Conservation (phyloP, 2,113 vertebrate genomes). For the Pelobates fuscus region DNA sequence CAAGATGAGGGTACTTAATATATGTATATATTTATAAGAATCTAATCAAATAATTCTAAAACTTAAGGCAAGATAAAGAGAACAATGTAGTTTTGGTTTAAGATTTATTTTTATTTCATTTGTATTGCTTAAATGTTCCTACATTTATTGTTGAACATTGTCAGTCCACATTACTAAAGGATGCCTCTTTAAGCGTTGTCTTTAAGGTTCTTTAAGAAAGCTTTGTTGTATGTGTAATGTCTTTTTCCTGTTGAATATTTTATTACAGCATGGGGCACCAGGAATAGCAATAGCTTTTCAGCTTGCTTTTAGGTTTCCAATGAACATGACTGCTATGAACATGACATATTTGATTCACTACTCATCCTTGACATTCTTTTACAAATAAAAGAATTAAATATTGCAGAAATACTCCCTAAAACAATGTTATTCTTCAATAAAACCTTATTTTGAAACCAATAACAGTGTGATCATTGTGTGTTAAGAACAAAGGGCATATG, state of each 20-base stretch:
- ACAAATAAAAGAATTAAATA: constrained; percentile 21
- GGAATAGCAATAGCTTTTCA: constrained; percentile 5
- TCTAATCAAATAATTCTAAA: no score
- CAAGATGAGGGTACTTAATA: no score
- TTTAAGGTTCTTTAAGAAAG: background rate
- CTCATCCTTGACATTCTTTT: background rate
- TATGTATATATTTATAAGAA: no score
- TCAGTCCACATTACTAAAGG: no score
- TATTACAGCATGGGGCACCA: constrained; percentile 12
- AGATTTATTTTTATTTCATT: no score
- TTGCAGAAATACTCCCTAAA: background rate
- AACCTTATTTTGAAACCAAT: background rate
- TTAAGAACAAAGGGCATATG: no score
- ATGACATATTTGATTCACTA: constrained; percentile 22
- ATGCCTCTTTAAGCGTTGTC: background rate
- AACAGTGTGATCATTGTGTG: no score
- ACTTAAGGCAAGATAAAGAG: no score
- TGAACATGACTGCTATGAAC: constrained; percentile 15
- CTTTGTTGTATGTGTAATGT: constrained; percentile 10
- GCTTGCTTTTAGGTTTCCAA: constrained; percentile 5
- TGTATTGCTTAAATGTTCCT: no score
- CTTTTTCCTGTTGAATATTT: constrained; percentile 13
- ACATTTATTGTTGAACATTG: no score
- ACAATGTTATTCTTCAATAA: background rate
- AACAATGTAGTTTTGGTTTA: no score